Evolutionary conservation across 2,888 invertebrate species (phyloP), one percentile per base, ranked within the genome.

Genomic region (Parochlus steinenii): DNA sequence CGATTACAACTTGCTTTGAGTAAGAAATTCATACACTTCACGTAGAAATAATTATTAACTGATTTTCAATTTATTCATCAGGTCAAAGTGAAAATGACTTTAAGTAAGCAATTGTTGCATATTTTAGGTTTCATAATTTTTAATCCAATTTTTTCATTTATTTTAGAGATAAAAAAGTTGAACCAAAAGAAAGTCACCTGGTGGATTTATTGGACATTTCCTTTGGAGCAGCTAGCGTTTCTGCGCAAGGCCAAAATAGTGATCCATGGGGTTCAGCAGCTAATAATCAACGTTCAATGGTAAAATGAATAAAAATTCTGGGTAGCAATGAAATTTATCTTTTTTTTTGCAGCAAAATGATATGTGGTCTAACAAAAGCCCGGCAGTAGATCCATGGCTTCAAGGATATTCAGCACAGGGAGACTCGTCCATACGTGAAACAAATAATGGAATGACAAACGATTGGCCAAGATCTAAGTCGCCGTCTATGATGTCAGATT

Each of bases 71-170:
- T n/a, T n/a, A n/a, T n/a, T 22, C 10, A 22, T 70, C 69, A n/a
- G n/a, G n/a, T 42, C 90, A 95, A 64, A 90, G 89, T 58, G 83
- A 89, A 62, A 79, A 87, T 55, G 89, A 89, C 63, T 83, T 85
- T 59, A 79, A 78, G 82, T 82, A 46, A 63, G 69, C 63, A 28
- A 14, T 5, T n/a, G 15, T 19, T 33, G n/a, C 8, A 16, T 19
- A 8, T 5, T 15, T 37, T 8, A 19, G 16, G 16, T 26, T 11
- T 15, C 10, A 19, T n/a, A 20, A 12, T 14, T 17, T 30, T 41
- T 14, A 41, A 16, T 16, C 11, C 23, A 10, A n/a, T 33, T 35
- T 11, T 26, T 12, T 14, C 26, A 14, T 14, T 17, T 29, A 17
- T 16, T 29, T 22, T 8, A 8, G 22, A 6, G 39, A 37, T 5